Base-by-base conservation (phyloP, 2,113 vertebrate genomes). In the Passer domesticus region DNA sequence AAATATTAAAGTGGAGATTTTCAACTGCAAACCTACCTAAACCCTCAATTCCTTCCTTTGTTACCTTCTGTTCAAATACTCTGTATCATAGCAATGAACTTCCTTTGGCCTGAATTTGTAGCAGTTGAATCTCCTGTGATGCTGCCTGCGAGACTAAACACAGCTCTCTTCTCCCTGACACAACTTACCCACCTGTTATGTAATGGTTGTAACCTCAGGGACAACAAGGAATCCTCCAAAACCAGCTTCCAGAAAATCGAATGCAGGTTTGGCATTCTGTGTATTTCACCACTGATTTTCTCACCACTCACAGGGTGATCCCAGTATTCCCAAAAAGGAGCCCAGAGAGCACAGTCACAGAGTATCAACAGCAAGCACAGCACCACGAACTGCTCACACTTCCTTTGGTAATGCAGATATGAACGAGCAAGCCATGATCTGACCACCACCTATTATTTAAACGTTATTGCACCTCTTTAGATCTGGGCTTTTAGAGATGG, bases 271-370 rank as follows among this genome's bases (percentile, higher is more conserved):
- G 39, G 15, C 19, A 37, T 19, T 27, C 33, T 4, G 25, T 58
- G 19, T 41, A 11, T 18, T 72, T 72, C 49, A 17, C 25, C 28
- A 6, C 8, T 35, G n/a, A 52, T 14, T 52, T 83, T 31, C 35
- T 58, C 28, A 64, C 6, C 18, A 9, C 13, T 35, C 39, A 6
- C 2, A 66, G 7, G 6, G 3, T 28, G 19, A 72, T 28, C 7
- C 56, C 28, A 66, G 49, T 2, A 3, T 6, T 17, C 3, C 23
- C 14, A 37, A 10, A 74, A 46, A 37, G 14, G 3, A 80, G 47
- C 13, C 10, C 9, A 7, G 37, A 52, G 37, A 30, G 15, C 14
- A 7, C 1, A 8, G 17, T 5, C 22, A 13, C 18, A 0, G 11
- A 25, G 16, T 2, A 9, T 6, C 15, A 17, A 9, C 0, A 47